Evolutionary conservation across 2,113 vertebrate genomes (phyloP).

Genomic region (Solea solea): DNA sequence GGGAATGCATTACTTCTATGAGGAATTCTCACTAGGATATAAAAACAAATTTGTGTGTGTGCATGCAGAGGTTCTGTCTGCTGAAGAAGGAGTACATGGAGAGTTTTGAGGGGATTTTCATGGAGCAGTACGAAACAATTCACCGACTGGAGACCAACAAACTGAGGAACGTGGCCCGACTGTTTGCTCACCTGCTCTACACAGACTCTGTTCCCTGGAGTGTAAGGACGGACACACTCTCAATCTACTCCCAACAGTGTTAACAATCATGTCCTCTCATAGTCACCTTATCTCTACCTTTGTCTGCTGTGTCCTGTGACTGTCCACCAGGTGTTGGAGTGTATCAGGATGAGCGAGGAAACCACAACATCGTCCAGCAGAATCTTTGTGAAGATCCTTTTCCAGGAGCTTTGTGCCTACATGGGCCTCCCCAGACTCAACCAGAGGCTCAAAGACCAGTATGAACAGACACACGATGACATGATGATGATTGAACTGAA

Average conservation of each 20-base stretch:
- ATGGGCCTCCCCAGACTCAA: constrained; percentile 98
- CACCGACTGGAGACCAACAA: constrained; percentile 99
- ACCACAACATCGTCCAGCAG: constrained; percentile 97
- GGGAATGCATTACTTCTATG: no score
- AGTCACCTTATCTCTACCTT: not conserved
- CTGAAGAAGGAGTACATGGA: constrained; percentile 99
- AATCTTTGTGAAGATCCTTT: constrained; percentile 99
- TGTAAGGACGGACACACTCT: constrained; percentile 79
- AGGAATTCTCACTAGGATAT: no score
- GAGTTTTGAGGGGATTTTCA: constrained; percentile 95
- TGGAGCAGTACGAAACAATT: constrained; percentile 97
- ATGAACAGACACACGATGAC: constrained; percentile 60
- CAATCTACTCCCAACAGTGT: not conserved
- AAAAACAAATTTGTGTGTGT: not conserved
- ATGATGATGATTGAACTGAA: not conserved
- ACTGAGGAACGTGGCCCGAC: constrained; percentile 94
- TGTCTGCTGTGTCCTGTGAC: not conserved
- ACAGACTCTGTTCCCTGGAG: constrained; percentile 98
- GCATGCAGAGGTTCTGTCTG: constrained; percentile 91
- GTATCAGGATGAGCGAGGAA: constrained; percentile 94
- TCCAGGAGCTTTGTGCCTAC: constrained; percentile 98
- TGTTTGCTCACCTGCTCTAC: constrained; percentile 97
- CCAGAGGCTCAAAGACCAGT: constrained; percentile 94
- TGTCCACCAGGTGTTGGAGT: constrained; percentile 90
- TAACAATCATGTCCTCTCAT: not conserved